Conservation (phyloP, 1,140 invertebrate species). For the Zaprionus taronus region DNA sequence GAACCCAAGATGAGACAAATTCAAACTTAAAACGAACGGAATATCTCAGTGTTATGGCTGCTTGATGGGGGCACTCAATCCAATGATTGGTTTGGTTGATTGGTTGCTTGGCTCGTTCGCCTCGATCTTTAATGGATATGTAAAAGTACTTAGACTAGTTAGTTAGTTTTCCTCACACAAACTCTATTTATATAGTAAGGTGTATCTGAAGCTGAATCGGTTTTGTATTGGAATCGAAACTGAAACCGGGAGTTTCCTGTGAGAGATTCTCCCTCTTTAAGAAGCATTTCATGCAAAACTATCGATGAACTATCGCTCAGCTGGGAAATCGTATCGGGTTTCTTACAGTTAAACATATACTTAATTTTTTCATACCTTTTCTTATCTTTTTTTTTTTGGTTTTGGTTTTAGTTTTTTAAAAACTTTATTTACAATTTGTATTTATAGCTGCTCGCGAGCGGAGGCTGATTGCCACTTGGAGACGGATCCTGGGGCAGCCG, state of each 20-base stretch:
- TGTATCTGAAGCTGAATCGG: constrained; percentile 1
- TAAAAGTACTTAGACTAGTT: constrained; percentile 76
- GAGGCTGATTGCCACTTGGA: constrained; percentile 41
- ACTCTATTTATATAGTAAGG: constrained; percentile 3
- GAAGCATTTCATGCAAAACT: constrained; percentile 53
- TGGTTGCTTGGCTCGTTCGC: constrained; percentile 22
- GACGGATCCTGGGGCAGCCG: constrained; percentile 43
- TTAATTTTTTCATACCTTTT: constrained; percentile 44
- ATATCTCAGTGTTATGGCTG: constrained; percentile 56
- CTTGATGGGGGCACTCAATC: background rate
- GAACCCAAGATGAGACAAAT: constrained; percentile 21
- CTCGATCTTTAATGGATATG: constrained; percentile 66
- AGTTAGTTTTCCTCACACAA: constrained; percentile 47
- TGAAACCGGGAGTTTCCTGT: background rate
- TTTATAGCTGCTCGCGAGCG: constrained; percentile 57
- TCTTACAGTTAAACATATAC: constrained; percentile 70
- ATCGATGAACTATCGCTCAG: constrained; percentile 21
- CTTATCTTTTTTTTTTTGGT: constrained; percentile 22
- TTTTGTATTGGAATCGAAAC: constrained; percentile 20
- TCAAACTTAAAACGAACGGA: constrained; percentile 13
- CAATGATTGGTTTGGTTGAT: background rate
- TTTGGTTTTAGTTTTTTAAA: constrained; percentile 63
- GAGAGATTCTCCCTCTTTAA: constrained; percentile 6
- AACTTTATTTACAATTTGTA: constrained; percentile 82
- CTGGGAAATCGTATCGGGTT: constrained; percentile 26